Evolutionary conservation across 2,888 invertebrate genomes (phyloP).

Genomic region (Dasysyrphus albostriatus): DNA sequence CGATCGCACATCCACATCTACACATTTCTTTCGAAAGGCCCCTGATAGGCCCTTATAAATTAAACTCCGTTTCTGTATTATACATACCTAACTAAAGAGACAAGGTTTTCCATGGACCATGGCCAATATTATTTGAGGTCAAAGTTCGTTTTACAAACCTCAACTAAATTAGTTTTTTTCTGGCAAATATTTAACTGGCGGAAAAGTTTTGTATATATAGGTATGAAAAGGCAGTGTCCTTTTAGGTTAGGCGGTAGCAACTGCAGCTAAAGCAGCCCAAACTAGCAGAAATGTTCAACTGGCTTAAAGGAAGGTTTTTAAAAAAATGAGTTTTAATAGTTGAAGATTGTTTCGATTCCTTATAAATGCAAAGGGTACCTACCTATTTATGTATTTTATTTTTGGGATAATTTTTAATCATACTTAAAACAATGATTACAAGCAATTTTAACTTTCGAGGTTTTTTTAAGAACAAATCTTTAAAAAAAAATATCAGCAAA

Average conservation of each 20-base stretch:
- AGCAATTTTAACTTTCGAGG: too few species aligned
- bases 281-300: neutral
- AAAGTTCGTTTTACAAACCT: neutral
- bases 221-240: neutral
- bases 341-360: neutral
- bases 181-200: constrained; percentile 18
- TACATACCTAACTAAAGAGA: neutral
- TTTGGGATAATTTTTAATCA: neutral
- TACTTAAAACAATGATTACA: neutral
- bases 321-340: neutral
- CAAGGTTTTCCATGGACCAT: constrained; percentile 9
- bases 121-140: constrained; percentile 20
- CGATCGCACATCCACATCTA: too few species aligned
- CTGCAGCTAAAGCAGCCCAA: fast-evolving
- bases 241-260: neutral
- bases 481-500: too few species aligned
- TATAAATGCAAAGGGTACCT: neutral
- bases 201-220: neutral
- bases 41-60: neutral
- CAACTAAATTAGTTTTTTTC: constrained; percentile 13
- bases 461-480: too few species aligned
- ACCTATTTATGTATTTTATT: neutral
- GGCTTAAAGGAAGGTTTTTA: neutral
- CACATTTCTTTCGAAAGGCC: neutral
- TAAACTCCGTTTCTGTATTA: neutral